These are phyloP conservation scores for Axis porcinus DNA, from an alignment of 2,113 vertebrate genomes.

Conservation along the genomic window DNA sequence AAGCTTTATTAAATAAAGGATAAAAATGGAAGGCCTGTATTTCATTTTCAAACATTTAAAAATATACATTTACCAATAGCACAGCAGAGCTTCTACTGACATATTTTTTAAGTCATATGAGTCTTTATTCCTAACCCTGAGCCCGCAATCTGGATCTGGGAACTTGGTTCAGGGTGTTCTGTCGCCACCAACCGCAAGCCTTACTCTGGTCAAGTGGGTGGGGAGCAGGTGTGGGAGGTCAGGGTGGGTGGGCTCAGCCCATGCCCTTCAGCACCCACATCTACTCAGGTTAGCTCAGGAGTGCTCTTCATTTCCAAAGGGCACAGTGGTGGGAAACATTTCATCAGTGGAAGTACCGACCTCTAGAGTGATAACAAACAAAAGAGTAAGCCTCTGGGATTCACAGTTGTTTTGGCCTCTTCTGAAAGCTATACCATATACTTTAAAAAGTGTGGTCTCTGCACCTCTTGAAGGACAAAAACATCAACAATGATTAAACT, in stretches of 20 bases:
- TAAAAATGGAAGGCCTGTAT: not conserved
- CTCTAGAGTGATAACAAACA: not conserved
- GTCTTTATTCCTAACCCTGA: not conserved
- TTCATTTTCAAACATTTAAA: not conserved
- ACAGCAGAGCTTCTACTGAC: not conserved
- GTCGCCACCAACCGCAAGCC: not conserved
- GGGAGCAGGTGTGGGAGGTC: not conserved
- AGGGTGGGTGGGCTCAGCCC: not conserved
- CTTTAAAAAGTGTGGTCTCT: not conserved
- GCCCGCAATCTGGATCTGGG: not conserved
- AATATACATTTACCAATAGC: not conserved
- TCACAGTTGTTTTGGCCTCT: not conserved
- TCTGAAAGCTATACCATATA: not conserved
- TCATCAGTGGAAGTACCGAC: not conserved
- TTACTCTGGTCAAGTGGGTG: not conserved
- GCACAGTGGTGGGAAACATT: not conserved
- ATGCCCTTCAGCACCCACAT: not conserved
- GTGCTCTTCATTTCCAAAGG: not conserved
- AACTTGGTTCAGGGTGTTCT: not conserved
- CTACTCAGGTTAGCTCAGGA: not conserved
- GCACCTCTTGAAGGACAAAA: not conserved
- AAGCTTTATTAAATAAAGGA: conserved; percentile 4
- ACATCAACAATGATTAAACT: not conserved
- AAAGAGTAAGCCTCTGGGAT: not conserved
- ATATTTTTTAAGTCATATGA: not conserved